These are phyloP conservation scores for Conomelus anceps DNA, from an alignment of 2,888 invertebrate species.

Conservation along the genomic window DNA sequence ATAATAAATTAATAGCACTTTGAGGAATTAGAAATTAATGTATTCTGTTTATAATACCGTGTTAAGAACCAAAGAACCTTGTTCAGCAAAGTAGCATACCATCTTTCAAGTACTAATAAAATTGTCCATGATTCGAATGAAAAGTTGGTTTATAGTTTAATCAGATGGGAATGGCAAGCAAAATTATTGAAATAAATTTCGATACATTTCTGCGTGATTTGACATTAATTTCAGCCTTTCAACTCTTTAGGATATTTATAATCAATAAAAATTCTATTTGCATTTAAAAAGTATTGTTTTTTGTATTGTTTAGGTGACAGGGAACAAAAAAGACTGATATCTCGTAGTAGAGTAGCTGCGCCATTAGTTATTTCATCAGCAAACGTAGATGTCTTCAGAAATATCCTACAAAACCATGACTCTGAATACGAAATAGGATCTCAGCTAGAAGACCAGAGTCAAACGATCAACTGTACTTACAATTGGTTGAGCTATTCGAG, in stretches of 20 bases:
- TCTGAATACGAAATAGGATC: constrained; percentile 93
- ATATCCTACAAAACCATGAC: constrained; percentile 83
- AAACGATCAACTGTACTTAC: constrained; percentile 83
- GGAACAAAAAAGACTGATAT: constrained; percentile 64
- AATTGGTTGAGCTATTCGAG: constrained; percentile 84
- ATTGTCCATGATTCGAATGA: no score
- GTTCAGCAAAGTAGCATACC: no score
- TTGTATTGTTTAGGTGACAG: constrained; percentile 43
- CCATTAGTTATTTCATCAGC: constrained; percentile 85
- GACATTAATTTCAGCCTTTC: not conserved
- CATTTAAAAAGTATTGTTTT: not conserved
- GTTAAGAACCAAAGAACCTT: no score
- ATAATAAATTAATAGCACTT: no score
- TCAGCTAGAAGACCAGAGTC: constrained; percentile 89
- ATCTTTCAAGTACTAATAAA: no score
- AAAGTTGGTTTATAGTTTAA: no score
- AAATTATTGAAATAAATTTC: not conserved
- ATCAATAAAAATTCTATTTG: not conserved
- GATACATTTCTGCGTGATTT: not conserved
- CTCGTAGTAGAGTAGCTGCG: constrained; percentile 87
- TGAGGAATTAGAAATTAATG: no score
- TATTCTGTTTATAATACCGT: no score
- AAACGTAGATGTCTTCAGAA: constrained; percentile 81
- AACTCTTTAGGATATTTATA: not conserved
- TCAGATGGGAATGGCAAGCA: no score